Conservation (phyloP, 2,113 vertebrate species). For the Microcebus ravelobensis region DNA sequence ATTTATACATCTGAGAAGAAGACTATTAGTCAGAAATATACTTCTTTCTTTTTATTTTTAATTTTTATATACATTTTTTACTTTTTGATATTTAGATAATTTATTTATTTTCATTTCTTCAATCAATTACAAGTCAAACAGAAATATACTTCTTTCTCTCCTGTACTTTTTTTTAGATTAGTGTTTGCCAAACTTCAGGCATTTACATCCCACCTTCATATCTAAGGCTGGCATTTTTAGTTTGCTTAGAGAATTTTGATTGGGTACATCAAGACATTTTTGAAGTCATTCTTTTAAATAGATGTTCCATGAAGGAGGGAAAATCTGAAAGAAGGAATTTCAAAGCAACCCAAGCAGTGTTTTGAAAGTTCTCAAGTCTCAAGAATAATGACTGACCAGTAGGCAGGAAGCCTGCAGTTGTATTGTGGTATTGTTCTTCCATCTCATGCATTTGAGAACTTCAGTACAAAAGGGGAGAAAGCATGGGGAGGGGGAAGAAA, state of each 20-base stretch:
- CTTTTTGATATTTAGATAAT: too few species aligned
- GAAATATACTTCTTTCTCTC: not conserved
- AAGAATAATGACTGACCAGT: constrained; percentile 78
- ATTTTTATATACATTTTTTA: too few species aligned
- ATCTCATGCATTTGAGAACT: constrained; percentile 70
- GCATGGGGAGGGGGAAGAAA: constrained; percentile 53
- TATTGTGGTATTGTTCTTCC: constrained; percentile 68
- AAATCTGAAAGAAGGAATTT: constrained; percentile 77
- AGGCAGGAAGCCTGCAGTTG: constrained; percentile 77
- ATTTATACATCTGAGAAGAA: constrained; percentile 15
- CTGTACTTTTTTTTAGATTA: constrained; percentile 43
- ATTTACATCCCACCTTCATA: constrained; percentile 19
- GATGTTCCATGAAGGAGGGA: constrained; percentile 66
- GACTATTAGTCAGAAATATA: not conserved
- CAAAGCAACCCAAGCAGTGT: constrained; percentile 70
- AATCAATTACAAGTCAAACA: not conserved
- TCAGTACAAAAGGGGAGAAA: constrained; percentile 69
- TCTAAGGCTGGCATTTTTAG: constrained; percentile 38
- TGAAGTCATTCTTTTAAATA: constrained; percentile 68
- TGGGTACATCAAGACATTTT: constrained; percentile 62
- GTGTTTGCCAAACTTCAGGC: constrained; percentile 7
- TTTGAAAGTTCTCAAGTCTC: constrained; percentile 68
- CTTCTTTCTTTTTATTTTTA: not conserved
- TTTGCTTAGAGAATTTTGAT: constrained; percentile 53
- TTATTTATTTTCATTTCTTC: too few species aligned